phyloP scores from a whole-genome alignment of 2,113 vertebrate genomes.

The Sitta europaea region DNA sequence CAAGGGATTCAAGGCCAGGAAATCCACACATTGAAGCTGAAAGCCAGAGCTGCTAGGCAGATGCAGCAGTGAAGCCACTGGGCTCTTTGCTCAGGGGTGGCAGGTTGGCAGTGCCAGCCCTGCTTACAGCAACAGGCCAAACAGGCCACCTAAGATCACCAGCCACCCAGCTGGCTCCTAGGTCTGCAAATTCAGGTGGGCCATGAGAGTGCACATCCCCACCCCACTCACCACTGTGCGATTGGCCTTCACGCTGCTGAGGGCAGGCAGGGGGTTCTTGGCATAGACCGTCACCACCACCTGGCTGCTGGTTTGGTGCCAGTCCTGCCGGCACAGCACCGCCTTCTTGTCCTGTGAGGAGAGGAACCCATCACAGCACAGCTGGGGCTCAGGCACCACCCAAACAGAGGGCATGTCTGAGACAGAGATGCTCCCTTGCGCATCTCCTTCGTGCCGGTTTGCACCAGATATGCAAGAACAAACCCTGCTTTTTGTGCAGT shows the following conservation, averaged over 20 bases:
- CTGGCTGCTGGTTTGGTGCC: constrained; percentile 89
- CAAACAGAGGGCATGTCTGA: not conserved
- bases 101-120: not conserved
- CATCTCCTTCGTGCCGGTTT: not conserved
- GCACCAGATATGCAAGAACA: not conserved
- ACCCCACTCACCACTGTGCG: constrained; percentile 80
- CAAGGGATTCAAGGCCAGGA: not conserved
- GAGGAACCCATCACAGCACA: fast-evolving
- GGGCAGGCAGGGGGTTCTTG: constrained; percentile 81
- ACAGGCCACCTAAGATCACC: not conserved
- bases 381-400: not conserved
- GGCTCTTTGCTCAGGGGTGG: fast-evolving
- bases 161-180: fast-evolving
- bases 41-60: not conserved
- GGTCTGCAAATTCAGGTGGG: too few relatives aligned
- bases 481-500: not conserved
- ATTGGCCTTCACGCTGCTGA: constrained; percentile 83
- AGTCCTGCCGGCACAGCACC: constrained; percentile 89
- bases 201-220: fast-evolving
- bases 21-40: not conserved
- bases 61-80: fast-evolving
- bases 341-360: constrained; percentile 79
- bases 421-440: not conserved
- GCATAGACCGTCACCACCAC: constrained; percentile 89
- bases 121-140: not conserved